phyloP scores from a whole-genome alignment of 2,888 invertebrate genomes.

The Aspidapion aeneum region DNA sequence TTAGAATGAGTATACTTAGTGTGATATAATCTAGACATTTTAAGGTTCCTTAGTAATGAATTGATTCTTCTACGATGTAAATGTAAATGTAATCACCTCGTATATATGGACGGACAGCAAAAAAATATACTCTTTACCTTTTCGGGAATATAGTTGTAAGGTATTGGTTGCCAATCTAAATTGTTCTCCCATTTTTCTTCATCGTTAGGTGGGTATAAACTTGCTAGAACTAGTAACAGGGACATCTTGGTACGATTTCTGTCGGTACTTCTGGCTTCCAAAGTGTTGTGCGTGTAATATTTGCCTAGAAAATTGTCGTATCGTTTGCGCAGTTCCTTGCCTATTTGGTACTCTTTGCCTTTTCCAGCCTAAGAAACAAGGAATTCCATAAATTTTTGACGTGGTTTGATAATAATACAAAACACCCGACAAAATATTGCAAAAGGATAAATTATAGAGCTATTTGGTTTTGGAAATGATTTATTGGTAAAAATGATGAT shows the following conservation, averaged over 20 bases:
- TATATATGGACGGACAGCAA: too few relatives aligned
- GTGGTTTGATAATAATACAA: too few relatives aligned
- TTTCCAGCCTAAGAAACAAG: slow-evolving; percentile 38
- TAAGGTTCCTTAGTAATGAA: too few relatives aligned
- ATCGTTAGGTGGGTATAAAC: slow-evolving; percentile 59
- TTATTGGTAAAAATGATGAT: too few relatives aligned
- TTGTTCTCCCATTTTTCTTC: slow-evolving; percentile 54
- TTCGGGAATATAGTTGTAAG: slow-evolving; percentile 56
- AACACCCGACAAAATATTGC: too few relatives aligned
- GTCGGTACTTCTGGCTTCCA: slow-evolving; percentile 64
- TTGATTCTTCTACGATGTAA: too few relatives aligned
- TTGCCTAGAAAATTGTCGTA: slow-evolving; percentile 58
- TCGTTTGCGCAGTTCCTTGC: slow-evolving; percentile 57
- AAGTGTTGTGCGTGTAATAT: slow-evolving; percentile 51
- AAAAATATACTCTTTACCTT: neutral
- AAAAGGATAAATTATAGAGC: too few relatives aligned
- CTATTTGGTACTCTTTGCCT: slow-evolving; percentile 52
- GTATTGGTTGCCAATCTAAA: slow-evolving; percentile 72
- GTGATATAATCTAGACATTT: too few relatives aligned
- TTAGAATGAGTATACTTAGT: too few relatives aligned
- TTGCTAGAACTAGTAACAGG: slow-evolving; percentile 61
- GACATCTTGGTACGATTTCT: slow-evolving; percentile 71
- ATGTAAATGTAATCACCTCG: too few relatives aligned
- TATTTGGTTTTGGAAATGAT: too few relatives aligned
- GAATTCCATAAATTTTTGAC: too few relatives aligned